These are phyloP conservation scores for Oreonectes daqikongensis DNA, from an alignment of 2,797 vertebrate species.

Conservation along the genomic window DNA sequence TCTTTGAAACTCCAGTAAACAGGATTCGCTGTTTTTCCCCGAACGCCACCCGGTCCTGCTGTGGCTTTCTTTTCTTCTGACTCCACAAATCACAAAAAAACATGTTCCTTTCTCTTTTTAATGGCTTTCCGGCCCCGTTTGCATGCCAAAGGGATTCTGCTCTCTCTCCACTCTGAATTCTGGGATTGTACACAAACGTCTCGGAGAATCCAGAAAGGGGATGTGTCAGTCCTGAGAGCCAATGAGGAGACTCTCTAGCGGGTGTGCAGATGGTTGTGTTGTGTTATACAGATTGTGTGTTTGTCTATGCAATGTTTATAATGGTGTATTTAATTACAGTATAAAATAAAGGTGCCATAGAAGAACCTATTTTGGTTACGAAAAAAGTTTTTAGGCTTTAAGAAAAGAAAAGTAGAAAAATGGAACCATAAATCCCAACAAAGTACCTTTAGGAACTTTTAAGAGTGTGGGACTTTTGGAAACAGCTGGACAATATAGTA, in stretches of 20 bases:
- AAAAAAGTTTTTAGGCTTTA: no score
- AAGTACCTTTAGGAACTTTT: no score
- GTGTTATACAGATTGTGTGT: neutral
- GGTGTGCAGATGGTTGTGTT: conserved; percentile 20
- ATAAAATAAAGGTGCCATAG: no score
- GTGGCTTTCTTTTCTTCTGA: conserved; percentile 35
- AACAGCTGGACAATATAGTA: no score
- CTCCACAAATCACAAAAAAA: conserved; percentile 30
- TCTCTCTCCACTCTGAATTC: neutral
- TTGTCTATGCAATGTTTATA: neutral
- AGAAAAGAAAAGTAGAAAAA: no score
- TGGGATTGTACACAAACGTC: neutral
- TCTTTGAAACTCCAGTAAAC: conserved; percentile 68
- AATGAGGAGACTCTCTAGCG: neutral
- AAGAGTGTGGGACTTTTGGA: no score
- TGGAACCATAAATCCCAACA: no score
- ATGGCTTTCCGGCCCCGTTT: conserved; percentile 17
- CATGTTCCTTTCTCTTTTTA: conserved; percentile 11
- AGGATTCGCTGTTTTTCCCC: conserved; percentile 42
- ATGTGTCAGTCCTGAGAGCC: neutral
- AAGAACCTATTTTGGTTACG: no score
- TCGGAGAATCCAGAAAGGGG: neutral
- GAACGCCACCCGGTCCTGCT: neutral
- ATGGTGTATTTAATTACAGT: no score
- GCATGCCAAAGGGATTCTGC: conserved; percentile 7